Percentiles rank a stretch among this genome's conserved stretches.
Conservation (phyloP, 2,113 vertebrate species). For the Hucho hucho region DNA sequence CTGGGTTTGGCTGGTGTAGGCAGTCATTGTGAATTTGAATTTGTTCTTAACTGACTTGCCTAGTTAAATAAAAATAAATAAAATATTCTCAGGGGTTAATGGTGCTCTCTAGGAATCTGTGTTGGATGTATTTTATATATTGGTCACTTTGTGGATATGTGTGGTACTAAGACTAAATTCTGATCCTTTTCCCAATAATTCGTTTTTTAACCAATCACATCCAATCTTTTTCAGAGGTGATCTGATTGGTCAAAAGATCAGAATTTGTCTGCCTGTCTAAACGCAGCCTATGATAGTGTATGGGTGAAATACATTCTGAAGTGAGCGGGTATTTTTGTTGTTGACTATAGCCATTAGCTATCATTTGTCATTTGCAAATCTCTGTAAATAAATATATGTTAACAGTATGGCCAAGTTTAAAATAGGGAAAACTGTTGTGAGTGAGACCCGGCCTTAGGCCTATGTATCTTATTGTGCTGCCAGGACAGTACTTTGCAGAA, state of each 20-base stretch:
- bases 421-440: not conserved
- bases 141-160: too few species aligned
- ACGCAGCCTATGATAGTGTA: too few species aligned
- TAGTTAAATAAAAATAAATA: too few species aligned
- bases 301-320: not conserved
- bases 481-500: slow-evolving; percentile 35
- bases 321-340: slow-evolving; percentile 15
- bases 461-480: slow-evolving; percentile 44
- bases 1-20: too few species aligned
- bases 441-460: slow-evolving; percentile 23
- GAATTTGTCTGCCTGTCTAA: too few species aligned
- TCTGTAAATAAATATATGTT: slow-evolving; percentile 12
- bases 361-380: slow-evolving; percentile 37
- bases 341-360: not conserved
- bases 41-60: too few species aligned
- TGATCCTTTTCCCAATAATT: too few species aligned
- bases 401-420: slow-evolving; percentile 6
- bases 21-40: too few species aligned
- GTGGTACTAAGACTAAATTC: too few species aligned
- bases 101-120: slow-evolving; percentile 1
- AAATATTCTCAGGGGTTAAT: slow-evolving; percentile 49
- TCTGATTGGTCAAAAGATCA: too few species aligned
- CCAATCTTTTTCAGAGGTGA: too few species aligned
- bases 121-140: not conserved
- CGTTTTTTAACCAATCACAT: too few species aligned